Conservation (phyloP, 2,888 invertebrate genomes). For the Agrochola macilenta region DNA sequence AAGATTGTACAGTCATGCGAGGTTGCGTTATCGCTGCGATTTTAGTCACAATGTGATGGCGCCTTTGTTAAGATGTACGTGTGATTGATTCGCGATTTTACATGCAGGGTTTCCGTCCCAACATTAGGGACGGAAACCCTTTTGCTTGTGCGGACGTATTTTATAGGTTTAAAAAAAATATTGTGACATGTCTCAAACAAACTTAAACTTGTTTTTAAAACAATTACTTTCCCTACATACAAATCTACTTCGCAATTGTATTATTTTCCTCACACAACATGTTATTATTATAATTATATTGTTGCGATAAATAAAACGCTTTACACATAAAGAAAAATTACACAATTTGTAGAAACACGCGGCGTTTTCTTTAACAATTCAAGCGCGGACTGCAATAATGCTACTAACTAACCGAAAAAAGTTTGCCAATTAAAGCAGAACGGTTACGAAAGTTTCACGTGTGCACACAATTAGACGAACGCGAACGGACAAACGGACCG, state of each 20-base stretch:
- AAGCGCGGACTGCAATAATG: conserved; percentile 68
- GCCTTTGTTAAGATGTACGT: conserved; percentile 38
- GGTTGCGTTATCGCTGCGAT: conserved; percentile 35
- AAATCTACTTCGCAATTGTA: conserved; percentile 7
- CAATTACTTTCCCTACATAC: no score
- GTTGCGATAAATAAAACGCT: conserved; percentile 31
- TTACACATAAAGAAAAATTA: conserved; percentile 50
- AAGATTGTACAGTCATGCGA: conserved; percentile 45
- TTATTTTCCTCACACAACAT: conserved; percentile 8
- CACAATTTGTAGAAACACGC: conserved; percentile 59
- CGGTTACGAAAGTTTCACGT: conserved; percentile 74
- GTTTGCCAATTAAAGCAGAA: conserved; percentile 71
- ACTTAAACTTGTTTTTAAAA: no score
- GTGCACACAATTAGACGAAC: conserved; percentile 69
- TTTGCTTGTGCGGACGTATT: conserved; percentile 11
- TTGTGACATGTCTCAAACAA: no score
- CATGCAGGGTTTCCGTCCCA: no score
- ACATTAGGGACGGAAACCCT: no score
- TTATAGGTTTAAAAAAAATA: no score
- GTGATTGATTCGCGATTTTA: conserved; percentile 53
- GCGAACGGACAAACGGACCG: conserved; percentile 69
- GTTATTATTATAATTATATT: background rate
- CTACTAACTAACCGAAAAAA: conserved; percentile 67
- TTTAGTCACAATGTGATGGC: conserved; percentile 44
- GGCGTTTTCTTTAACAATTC: conserved; percentile 65